A percentile compares a stretch with the other conserved stretches of the same genome.
phyloP scores from a whole-genome alignment of 2,888 invertebrate species.

The Melanostoma scalare region DNA sequence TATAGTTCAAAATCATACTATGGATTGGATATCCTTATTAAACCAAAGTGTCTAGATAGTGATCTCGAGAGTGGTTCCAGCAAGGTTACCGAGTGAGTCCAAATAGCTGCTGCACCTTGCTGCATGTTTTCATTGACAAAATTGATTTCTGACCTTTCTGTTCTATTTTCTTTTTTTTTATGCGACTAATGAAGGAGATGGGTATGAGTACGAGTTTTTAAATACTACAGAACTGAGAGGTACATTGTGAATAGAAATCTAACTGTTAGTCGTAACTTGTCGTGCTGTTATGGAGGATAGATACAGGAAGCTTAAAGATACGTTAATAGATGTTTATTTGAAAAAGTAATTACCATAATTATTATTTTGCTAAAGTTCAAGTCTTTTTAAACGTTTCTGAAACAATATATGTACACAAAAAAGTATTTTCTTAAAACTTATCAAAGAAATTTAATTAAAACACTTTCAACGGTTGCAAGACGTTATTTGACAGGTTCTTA shows the following conservation, averaged over 20 bases:
- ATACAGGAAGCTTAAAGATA: slow-evolving; percentile 54
- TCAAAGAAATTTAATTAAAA: no score
- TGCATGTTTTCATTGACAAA: slow-evolving; percentile 71
- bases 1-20: slow-evolving; percentile 32
- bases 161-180: slow-evolving; percentile 48
- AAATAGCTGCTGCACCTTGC: slow-evolving; percentile 63
- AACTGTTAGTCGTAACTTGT: slow-evolving; percentile 53
- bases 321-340: slow-evolving; percentile 67
- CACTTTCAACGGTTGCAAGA: no score
- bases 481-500: no score
- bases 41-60: slow-evolving; percentile 55
- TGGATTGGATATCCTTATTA: slow-evolving; percentile 33
- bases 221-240: slow-evolving; percentile 42
- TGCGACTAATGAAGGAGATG: slow-evolving; percentile 66
- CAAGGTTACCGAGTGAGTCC: slow-evolving; percentile 56
- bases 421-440: not conserved
- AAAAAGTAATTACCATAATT: slow-evolving; percentile 54
- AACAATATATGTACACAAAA: not conserved
- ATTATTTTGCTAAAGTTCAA: not conserved
- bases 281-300: slow-evolving; percentile 65
- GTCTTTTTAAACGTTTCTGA: not conserved
- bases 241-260: slow-evolving; percentile 17
- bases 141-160: slow-evolving; percentile 63
- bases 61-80: slow-evolving; percentile 55
- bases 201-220: slow-evolving; percentile 35